A percentile compares a stretch with the other conserved stretches of the same genome.
Evolutionary conservation across 2,113 vertebrate genomes (phyloP).

Genomic region (Podilymbus podiceps): DNA sequence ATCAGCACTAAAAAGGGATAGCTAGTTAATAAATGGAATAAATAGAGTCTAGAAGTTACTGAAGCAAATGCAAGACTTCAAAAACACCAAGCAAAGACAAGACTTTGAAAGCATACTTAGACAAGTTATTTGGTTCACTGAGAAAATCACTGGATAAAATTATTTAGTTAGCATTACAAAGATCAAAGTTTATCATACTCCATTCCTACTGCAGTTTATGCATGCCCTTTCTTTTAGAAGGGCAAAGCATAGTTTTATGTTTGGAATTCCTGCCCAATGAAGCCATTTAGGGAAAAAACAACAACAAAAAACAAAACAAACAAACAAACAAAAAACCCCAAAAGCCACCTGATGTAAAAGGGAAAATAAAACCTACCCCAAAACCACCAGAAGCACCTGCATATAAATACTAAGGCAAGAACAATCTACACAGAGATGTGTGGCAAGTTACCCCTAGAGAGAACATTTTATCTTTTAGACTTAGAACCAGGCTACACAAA

Average conservation of each 20-base stretch:
- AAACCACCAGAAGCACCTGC: background rate
- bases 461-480: background rate
- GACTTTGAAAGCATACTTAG: background rate
- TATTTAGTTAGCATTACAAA: background rate
- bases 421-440: background rate
- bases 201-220: background rate
- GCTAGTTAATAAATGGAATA: background rate
- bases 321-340: too few species aligned
- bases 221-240: background rate
- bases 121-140: background rate
- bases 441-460: background rate
- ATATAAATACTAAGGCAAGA: background rate
- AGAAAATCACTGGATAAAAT: rapidly evolving
- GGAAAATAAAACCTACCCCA: background rate
- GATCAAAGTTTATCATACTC: background rate
- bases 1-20: background rate
- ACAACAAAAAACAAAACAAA: too few species aligned
- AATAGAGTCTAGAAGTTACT: background rate
- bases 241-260: background rate
- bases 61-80: background rate
- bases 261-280: background rate
- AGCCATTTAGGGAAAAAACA: background rate
- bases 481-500: background rate
- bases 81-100: rapidly evolving
- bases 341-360: background rate